Evolutionary conservation across 2,888 invertebrate genomes (phyloP).

Genomic region (Ormyrus pomaceus): DNA sequence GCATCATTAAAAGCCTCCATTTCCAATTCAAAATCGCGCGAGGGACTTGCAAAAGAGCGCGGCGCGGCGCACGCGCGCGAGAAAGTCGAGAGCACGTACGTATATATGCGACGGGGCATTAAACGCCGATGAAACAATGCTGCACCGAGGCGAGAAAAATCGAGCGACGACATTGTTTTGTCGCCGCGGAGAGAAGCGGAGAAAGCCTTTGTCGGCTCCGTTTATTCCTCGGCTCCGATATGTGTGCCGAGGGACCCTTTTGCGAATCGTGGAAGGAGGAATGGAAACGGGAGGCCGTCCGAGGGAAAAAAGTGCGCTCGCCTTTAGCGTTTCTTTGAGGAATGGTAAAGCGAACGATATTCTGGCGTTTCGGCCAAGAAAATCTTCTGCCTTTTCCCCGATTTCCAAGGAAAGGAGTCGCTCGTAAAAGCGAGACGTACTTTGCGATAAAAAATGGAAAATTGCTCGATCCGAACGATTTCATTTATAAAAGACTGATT

Average conservation of each 20-base stretch:
- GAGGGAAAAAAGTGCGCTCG: not conserved
- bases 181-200: not conserved
- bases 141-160: not conserved
- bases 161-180: slow-evolving; percentile 38
- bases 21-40: slow-evolving; percentile 31
- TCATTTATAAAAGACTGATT: too few species aligned
- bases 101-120: not conserved
- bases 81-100: slow-evolving; percentile 25
- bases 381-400: too few species aligned
- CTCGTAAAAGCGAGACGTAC: too few species aligned
- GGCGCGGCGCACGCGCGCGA: not conserved
- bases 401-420: too few species aligned
- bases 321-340: not conserved
- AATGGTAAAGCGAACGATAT: not conserved
- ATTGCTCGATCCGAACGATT: too few species aligned
- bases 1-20: slow-evolving; percentile 21
- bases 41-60: slow-evolving; percentile 1
- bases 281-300: not conserved
- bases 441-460: too few species aligned
- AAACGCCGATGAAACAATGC: slow-evolving; percentile 28
- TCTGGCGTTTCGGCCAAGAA: too few species aligned
- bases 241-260: too few species aligned
- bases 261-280: too few species aligned
- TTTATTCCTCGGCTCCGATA: too few species aligned
- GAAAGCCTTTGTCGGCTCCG: slow-evolving; percentile 2